These are phyloP conservation scores for Ectropis crepuscularia DNA, from an alignment of 2,888 invertebrate genomes.

Conservation along the genomic window DNA sequence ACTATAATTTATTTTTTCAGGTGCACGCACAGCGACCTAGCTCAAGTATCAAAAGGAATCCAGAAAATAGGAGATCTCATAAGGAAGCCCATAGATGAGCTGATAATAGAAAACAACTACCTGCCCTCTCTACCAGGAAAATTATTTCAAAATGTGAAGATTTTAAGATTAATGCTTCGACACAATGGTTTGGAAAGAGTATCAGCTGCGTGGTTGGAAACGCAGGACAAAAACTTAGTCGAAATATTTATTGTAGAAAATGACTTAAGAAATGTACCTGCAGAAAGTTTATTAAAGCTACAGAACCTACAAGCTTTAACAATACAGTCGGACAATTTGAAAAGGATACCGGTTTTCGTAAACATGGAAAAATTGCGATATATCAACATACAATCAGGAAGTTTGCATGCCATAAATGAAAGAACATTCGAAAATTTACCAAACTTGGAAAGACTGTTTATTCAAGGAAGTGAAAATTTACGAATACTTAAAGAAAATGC, in stretches of 20 bases:
- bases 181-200: conserved; percentile 93
- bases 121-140: conserved; percentile 93
- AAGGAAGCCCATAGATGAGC: conserved; percentile 90
- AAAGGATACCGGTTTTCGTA: conserved; percentile 89
- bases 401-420: conserved; percentile 87
- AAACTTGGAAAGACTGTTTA: conserved; percentile 89
- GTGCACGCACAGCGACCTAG: conserved; percentile 96
- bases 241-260: conserved; percentile 95
- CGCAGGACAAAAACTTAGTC: conserved; percentile 90
- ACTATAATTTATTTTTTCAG: conserved; percentile 73
- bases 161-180: conserved; percentile 91
- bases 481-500: conserved; percentile 89
- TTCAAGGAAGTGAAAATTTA: conserved; percentile 88
- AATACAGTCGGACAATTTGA: conserved; percentile 90
- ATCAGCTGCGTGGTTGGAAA: conserved; percentile 92
- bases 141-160: conserved; percentile 90
- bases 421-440: conserved; percentile 89
- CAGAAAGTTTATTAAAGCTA: conserved; percentile 90
- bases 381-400: conserved; percentile 89
- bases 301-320: conserved; percentile 93
- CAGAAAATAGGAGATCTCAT: conserved; percentile 88
- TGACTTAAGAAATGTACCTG: conserved; percentile 90
- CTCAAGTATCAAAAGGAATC: conserved; percentile 90
- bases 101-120: conserved; percentile 94
- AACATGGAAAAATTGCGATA: conserved; percentile 90